phyloP scores from a whole-genome alignment of 2,113 vertebrate species.

The Lasiurus borealis region DNA sequence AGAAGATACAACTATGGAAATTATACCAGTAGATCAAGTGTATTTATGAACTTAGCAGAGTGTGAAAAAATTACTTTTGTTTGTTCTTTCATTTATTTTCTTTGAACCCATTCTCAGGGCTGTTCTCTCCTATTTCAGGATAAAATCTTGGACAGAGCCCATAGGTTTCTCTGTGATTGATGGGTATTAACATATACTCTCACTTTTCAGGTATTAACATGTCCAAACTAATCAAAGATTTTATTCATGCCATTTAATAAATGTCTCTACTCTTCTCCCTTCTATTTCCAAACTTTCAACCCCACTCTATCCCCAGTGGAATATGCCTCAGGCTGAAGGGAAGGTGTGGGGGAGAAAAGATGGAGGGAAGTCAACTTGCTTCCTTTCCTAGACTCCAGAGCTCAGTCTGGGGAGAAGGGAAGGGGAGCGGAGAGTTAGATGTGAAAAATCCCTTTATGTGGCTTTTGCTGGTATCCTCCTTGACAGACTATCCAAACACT shows the following conservation, averaged over 20 bases:
- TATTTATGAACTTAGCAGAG: background rate
- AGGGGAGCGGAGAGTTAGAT: background rate
- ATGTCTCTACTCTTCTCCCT: background rate
- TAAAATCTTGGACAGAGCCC: background rate
- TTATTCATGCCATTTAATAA: background rate
- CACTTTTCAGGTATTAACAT: background rate
- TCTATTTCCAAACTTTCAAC: background rate
- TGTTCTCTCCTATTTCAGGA: background rate
- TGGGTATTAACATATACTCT: background rate
- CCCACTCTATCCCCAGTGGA: fast-evolving
- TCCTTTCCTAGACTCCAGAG: background rate
- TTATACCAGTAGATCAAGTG: background rate
- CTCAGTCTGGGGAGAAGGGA: background rate
- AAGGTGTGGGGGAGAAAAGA: too few relatives aligned
- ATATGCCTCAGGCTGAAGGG: background rate
- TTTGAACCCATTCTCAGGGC: background rate
- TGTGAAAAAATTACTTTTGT: background rate
- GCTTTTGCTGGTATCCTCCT: background rate
- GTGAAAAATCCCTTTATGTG: background rate
- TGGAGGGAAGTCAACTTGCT: background rate
- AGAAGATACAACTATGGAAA: background rate
- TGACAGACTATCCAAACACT: background rate
- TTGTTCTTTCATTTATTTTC: background rate
- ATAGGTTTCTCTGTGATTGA: background rate
- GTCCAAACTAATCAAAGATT: background rate